Evolutionary conservation across 2,888 invertebrate genomes (phyloP), one percentile per base, ranked within the genome.

Genomic region (Biston betularia): DNA sequence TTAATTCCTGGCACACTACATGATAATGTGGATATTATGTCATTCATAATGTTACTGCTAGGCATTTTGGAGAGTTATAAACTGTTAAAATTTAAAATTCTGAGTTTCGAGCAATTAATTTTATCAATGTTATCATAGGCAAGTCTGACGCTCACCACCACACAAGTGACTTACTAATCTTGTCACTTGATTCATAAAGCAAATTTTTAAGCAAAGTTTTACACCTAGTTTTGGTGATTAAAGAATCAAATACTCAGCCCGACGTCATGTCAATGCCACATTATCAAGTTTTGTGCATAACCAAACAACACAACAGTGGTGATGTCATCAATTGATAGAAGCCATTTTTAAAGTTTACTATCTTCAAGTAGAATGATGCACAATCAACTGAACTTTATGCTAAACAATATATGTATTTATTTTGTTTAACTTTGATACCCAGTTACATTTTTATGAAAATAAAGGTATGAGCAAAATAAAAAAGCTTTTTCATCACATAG

Each of bases 261-360:
- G 56, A 56, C 34, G 40, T 65, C 61, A 61, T 61, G 50, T 66
- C 48, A 54, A 57, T 58, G 48, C 34, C 61, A 66, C n/a, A 54
- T 65, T 62, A 66, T 56, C 62, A 62, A n/a, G 42, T 44, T 24
- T 61, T 52, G n/a, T n/a, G 57, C 53, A 61, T 65, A 61, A 46
- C 56, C 56, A 59, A 61, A 56, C 49, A 54, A 12, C 59, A 40
- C 50, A 14, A 40, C 50, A 14, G 38, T 40, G 50, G 33, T 65
- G 65, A 65, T 50, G 55, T 60, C 60, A 65, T 65, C 35, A 15
- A n/a, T 9, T 40, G 14, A 58, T 40, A 53, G 34, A 48, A 44
- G 15, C 24, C 11, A 12, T 45, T 64, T 24, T 58, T 52, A 11
- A 11, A 46, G 14, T 64, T 40, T 42, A 52, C 33, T 3, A 49